Base-by-base conservation (phyloP, 1,140 invertebrate genomes). In the Galendromus occidentalis region DNA sequence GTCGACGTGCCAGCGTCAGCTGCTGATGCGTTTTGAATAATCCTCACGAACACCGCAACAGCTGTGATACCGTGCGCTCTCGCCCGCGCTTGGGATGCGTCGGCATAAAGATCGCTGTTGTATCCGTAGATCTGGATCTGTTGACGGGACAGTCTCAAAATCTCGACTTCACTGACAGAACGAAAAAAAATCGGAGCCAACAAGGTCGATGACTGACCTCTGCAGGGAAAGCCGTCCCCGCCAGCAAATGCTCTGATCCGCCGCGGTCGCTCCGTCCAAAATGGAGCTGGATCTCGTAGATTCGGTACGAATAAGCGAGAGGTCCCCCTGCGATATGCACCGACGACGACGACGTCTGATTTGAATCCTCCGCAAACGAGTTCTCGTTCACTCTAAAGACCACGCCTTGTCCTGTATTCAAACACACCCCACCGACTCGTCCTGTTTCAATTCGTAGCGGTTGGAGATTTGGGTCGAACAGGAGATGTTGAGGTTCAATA, bases 41-140 rank as follows among this genome's bases (percentile, higher is more conserved):
- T 88, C 83, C 94, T 87, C 69, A 91, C 77, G 64, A 93, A 80
- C 67, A 93, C 80, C 64, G 88, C 88, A 71, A 92, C 83, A 42
- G 85, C 87, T 59, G 90, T 86, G 71, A 92, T 84, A 69, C 90
- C 91, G 74, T 91, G 87, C 29, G 88, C 71, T 18, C 69, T 67
- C 18, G 67, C 86, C 71, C 90, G 86, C 0, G 90, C 88, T 75
- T 91, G 87, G 42, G 87, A 86, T 78, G 89, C 87, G 79, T 92
- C 92, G 71, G 84, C 83, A 79, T 92, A 93, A 65, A 93, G 80
- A 75, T 92, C 87, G 66, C 87, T 88, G 79, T 93, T 93, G 82
- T 90, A 93, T 70, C 88, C 87, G 76, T 89, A 87, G 79, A 91
- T 87, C 81, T 91, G 89, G 73, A 91, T 86, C 89, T 91, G 82